Conservation (phyloP, 2,888 invertebrate species). For the Caenorhabditis imperialis region DNA sequence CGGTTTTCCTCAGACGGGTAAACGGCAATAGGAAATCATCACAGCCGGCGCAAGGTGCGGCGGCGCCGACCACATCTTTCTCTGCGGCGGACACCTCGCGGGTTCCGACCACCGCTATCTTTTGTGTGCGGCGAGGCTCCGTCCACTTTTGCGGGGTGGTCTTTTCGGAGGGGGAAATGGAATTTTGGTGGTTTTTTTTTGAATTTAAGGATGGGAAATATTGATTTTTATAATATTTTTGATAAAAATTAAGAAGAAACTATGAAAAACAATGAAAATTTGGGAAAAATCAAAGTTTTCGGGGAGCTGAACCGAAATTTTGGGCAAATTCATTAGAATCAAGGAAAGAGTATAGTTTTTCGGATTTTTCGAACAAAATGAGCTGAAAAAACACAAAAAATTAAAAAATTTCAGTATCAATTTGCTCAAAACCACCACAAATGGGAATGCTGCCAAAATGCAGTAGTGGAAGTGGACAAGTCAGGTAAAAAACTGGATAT, state of each 20-base stretch:
- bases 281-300: too few relatives aligned
- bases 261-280: too few relatives aligned
- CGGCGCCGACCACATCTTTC: neutral
- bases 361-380: too few relatives aligned
- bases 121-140: slow-evolving; percentile 23
- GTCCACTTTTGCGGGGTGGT: slow-evolving; percentile 12
- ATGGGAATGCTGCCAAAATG: slow-evolving; percentile 66
- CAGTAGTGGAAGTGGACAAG: slow-evolving; percentile 60
- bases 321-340: too few relatives aligned
- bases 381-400: neutral
- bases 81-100: slow-evolving; percentile 35
- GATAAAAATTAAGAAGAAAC: too few relatives aligned
- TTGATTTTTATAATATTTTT: too few relatives aligned
- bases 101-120: too few relatives aligned
- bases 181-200: neutral
- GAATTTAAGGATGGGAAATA: neutral
- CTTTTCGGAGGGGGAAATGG: neutral
- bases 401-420: slow-evolving; percentile 48
- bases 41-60: too few relatives aligned
- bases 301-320: too few relatives aligned
- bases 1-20: slow-evolving; percentile 65
- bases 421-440: slow-evolving; percentile 64
- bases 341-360: too few relatives aligned
- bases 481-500: slow-evolving; percentile 58
- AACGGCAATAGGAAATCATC: slow-evolving; percentile 62